Percentiles rank a stretch among this genome's conserved stretches.
phyloP scores from a whole-genome alignment of 1,140 invertebrate genomes.

The Oreohelix idahoensis region DNA sequence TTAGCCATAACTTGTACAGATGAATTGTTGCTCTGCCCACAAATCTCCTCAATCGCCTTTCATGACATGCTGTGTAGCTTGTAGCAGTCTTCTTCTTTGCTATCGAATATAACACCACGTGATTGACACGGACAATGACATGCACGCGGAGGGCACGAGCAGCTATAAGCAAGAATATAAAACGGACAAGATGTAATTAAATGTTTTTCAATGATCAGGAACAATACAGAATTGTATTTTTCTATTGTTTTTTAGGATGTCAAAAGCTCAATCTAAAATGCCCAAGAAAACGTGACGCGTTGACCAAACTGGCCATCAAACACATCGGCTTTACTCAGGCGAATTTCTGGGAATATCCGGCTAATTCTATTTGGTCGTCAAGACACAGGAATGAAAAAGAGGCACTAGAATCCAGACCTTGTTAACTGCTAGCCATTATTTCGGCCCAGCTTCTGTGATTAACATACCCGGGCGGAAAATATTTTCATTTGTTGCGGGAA shows the following conservation, averaged over 20 bases:
- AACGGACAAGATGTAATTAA: no score
- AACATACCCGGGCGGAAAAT: constrained; percentile 50
- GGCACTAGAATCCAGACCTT: constrained; percentile 14
- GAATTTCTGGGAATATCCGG: constrained; percentile 40
- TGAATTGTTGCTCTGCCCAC: no score
- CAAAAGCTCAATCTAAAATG: background rate
- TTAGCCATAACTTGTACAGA: no score
- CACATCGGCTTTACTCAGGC: background rate
- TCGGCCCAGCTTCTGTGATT: constrained; percentile 35
- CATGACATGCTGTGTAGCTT: no score
- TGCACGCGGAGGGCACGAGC: no score
- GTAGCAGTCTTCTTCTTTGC: no score
- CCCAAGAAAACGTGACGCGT: background rate
- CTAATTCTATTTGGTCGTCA: constrained; percentile 38
- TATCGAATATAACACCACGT: no score
- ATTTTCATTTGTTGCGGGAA: constrained; percentile 52
- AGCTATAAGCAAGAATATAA: no score
- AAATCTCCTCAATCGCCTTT: no score
- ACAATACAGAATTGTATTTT: background rate
- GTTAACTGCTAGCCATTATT: constrained; percentile 16
- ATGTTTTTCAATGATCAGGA: no score
- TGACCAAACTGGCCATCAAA: constrained; percentile 9
- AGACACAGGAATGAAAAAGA: constrained; percentile 15
- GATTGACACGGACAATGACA: no score
- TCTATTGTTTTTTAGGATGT: background rate